A percentile compares a stretch with the other conserved stretches of the same genome.
Evolutionary conservation across 1,140 invertebrate species (phyloP).

Genomic region (Nasonia giraulti): DNA sequence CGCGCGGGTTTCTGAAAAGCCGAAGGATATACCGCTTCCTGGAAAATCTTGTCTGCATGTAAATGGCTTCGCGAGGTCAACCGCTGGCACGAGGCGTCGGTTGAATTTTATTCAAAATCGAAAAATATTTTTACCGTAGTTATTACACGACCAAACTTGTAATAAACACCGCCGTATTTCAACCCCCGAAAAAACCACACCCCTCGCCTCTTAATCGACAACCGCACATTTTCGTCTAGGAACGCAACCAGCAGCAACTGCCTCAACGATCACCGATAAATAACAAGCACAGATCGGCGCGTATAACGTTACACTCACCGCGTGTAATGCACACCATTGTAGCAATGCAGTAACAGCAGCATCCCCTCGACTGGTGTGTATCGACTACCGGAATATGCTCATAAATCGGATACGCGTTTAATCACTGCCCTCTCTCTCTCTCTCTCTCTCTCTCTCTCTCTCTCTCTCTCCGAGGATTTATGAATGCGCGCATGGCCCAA

Average conservation of each 20-base stretch:
- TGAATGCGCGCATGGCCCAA: background rate
- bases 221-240: background rate
- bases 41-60: too few relatives aligned
- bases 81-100: too few relatives aligned
- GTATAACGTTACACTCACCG: background rate
- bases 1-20: too few relatives aligned
- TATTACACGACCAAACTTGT: too few relatives aligned
- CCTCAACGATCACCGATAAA: background rate
- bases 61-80: too few relatives aligned
- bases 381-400: background rate
- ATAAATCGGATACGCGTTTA: conserved; percentile 8
- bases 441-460: background rate
- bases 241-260: background rate
- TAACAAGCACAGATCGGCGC: background rate
- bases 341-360: background rate
- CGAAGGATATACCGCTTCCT: background rate
- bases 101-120: background rate
- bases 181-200: background rate
- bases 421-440: background rate
- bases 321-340: background rate
- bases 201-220: too few relatives aligned
- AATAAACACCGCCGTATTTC: background rate
- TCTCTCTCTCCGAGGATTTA: background rate
- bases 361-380: background rate
- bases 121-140: too few relatives aligned